Percentiles rank a stretch among this genome's conserved stretches.
These are phyloP conservation scores for Nanger granti DNA, from an alignment of 2,113 vertebrate genomes.

Conservation along the genomic window DNA sequence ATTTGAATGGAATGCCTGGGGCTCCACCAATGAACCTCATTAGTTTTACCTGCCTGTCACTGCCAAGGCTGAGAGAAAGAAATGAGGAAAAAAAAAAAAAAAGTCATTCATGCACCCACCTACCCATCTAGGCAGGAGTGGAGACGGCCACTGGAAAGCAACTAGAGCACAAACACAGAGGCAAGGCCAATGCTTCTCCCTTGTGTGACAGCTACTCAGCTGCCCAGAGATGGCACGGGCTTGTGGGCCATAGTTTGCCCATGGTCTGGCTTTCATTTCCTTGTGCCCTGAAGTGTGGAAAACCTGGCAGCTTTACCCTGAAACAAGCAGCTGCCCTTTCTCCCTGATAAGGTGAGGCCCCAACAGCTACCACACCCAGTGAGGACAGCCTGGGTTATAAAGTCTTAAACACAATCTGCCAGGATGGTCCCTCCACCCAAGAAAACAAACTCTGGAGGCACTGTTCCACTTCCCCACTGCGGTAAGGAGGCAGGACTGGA, in stretches of 20 bases:
- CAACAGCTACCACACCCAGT: not conserved
- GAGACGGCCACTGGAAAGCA: not conserved
- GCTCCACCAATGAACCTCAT: not conserved
- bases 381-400: not conserved
- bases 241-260: not conserved
- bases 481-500: not conserved
- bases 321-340: not conserved
- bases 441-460: not conserved
- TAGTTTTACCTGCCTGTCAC: not conserved
- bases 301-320: not conserved
- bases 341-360: not conserved
- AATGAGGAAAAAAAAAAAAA: too few species aligned
- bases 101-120: not conserved
- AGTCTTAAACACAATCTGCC: not conserved
- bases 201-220: fast-evolving
- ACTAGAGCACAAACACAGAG: too few species aligned
- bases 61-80: not conserved
- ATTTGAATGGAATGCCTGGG: not conserved
- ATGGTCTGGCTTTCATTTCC: not conserved
- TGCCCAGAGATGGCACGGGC: fast-evolving
- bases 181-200: not conserved
- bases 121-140: not conserved
- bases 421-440: not conserved
- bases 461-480: not conserved
- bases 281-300: too few species aligned